phyloP scores from a whole-genome alignment of 2,797 vertebrate genomes.

The Brachyrhaphis roseni region DNA sequence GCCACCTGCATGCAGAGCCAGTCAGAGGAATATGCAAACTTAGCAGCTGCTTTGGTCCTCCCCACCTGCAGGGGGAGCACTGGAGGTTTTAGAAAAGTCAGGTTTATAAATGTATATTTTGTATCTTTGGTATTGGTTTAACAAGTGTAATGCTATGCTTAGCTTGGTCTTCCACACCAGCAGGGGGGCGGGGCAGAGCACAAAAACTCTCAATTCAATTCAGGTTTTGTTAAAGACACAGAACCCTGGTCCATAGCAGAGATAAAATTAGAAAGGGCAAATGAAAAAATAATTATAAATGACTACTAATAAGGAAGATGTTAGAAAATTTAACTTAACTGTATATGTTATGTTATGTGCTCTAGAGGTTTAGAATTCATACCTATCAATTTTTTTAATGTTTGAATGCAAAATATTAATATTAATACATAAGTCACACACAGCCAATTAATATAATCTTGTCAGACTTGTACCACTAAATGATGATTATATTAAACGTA shows the following conservation, averaged over 20 bases:
- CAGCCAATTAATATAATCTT: neutral
- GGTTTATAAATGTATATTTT: neutral
- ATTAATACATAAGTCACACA: neutral
- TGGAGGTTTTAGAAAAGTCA: neutral
- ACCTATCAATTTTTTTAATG: neutral
- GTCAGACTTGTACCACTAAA: neutral
- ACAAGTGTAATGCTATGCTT: neutral
- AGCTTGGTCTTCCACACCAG: no score
- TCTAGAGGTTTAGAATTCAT: neutral
- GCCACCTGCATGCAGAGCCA: slow-evolving; percentile 32
- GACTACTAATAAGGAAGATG: no score
- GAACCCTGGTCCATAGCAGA: no score
- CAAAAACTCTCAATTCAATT: no score
- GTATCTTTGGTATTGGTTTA: neutral
- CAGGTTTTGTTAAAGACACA: no score
- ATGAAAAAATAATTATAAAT: no score
- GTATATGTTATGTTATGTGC: no score
- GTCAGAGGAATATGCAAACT: neutral
- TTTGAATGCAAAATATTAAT: neutral
- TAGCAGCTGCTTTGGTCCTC: neutral
- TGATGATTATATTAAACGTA: neutral
- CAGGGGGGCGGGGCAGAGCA: no score
- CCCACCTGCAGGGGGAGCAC: neutral
- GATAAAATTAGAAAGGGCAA: no score
- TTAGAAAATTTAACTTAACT: no score